phyloP scores from a whole-genome alignment of 2,113 vertebrate species.

The Equus przewalskii region DNA sequence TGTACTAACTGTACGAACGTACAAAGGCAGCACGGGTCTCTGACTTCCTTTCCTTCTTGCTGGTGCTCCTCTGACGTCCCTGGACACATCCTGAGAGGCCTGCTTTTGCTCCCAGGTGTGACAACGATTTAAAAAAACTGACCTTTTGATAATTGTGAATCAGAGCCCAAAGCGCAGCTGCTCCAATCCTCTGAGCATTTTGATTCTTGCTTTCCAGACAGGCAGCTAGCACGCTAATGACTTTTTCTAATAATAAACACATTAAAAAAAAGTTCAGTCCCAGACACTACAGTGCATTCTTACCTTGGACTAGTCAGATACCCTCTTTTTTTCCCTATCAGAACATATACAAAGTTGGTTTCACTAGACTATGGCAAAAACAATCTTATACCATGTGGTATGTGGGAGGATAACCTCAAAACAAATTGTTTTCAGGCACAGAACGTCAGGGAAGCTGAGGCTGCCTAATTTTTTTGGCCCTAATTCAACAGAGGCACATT shows the following conservation, averaged over 20 bases:
- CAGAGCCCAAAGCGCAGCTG: constrained; percentile 96
- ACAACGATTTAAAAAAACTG: constrained; percentile 68
- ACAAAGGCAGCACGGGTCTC: background rate
- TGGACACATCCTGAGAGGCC: background rate
- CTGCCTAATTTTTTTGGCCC: background rate
- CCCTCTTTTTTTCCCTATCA: background rate
- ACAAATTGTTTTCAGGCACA: background rate
- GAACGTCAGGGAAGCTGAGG: background rate
- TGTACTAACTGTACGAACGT: background rate
- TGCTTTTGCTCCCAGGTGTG: background rate
- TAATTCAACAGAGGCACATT: background rate
- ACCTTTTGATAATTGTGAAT: constrained; percentile 97
- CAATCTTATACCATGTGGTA: background rate
- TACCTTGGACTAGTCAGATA: background rate
- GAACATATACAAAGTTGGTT: constrained; percentile 41
- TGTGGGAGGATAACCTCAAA: background rate
- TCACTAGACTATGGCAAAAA: constrained; percentile 21
- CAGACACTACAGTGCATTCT: background rate
- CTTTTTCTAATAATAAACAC: constrained; percentile 89
- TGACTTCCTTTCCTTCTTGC: background rate
- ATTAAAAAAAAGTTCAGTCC: constrained; percentile 20
- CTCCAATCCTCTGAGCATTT: constrained; percentile 91
- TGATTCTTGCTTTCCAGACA: constrained; percentile 92
- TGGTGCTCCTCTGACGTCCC: rapidly evolving
- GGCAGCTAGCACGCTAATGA: constrained; percentile 89